Conservation (phyloP, 2,888 invertebrate genomes). For the Oligia strigilis region DNA sequence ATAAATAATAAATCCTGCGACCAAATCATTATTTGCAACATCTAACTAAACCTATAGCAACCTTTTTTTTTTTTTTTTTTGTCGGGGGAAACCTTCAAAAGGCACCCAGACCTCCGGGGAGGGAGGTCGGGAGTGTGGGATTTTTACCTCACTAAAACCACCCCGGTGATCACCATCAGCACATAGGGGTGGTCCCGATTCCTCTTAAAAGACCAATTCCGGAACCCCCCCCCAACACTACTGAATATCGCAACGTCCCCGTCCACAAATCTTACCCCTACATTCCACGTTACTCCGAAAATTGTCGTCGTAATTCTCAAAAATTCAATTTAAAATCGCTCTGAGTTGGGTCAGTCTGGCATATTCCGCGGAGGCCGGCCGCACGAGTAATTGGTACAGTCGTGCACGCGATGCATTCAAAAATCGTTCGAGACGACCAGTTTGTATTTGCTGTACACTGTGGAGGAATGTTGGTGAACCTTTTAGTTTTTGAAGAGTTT, state of each 20-base stretch:
- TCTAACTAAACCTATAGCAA: neutral
- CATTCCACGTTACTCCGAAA: conserved; percentile 71
- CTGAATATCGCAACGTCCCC: conserved; percentile 1
- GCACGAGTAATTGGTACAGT: conserved; percentile 82
- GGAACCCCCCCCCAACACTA: neutral
- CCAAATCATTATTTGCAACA: neutral
- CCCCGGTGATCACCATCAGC: no score
- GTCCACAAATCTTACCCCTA: conserved; percentile 59
- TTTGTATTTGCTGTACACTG: conserved; percentile 52
- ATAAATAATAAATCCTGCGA: neutral
- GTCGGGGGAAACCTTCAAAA: no score
- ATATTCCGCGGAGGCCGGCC: conserved; percentile 72
- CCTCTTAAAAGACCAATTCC: no score
- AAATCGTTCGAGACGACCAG: conserved; percentile 70
- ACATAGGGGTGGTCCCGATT: no score
- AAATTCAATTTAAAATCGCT: conserved; percentile 85
- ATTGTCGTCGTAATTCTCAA: conserved; percentile 81
- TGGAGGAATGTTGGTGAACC: neutral
- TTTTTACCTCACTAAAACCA: no score
- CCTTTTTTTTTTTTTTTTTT: no score
- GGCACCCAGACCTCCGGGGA: no score
- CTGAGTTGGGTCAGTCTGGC: conserved; percentile 74
- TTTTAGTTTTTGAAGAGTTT: conserved; percentile 17
- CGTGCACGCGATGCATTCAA: conserved; percentile 80
- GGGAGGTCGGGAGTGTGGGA: no score